A percentile compares a stretch with the other conserved stretches of the same genome.
Evolutionary conservation across 2,797 vertebrate species (phyloP).

Genomic region (Prionace glauca): DNA sequence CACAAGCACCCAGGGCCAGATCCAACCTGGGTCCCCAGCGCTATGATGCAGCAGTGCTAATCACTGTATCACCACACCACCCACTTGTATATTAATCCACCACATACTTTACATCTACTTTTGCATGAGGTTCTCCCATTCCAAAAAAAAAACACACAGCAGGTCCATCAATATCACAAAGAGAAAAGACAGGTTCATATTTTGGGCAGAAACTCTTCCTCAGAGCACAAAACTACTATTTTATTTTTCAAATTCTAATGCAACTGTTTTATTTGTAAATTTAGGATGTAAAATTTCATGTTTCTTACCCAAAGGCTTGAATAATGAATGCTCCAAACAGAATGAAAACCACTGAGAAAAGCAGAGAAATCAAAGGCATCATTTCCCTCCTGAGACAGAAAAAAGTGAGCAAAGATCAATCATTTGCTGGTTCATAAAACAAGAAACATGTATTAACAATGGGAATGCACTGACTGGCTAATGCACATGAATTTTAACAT

Average conservation of each 20-base stretch:
- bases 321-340: conserved; percentile 91
- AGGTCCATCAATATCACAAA: neutral
- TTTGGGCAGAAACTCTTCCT: neutral
- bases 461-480: neutral
- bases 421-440: neutral
- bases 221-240: neutral
- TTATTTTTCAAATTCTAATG: neutral
- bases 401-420: conserved; percentile 24
- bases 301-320: conserved; percentile 84
- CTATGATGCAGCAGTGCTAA: too few relatives aligned
- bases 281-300: neutral
- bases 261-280: neutral
- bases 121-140: neutral
- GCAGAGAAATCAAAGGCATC: conserved; percentile 92
- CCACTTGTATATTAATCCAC: neutral
- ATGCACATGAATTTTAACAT: neutral
- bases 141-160: neutral
- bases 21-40: too few relatives aligned
- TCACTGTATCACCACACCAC: too few relatives aligned
- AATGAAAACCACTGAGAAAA: conserved; percentile 94
- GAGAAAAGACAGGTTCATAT: neutral
- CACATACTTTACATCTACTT: neutral
- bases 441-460: neutral
- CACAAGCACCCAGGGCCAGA: too few relatives aligned
- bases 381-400: conserved; percentile 79